Evolutionary conservation across 2,113 vertebrate genomes (phyloP), one percentile per base, ranked within the genome.

Genomic region (Ammodytes marinus): DNA sequence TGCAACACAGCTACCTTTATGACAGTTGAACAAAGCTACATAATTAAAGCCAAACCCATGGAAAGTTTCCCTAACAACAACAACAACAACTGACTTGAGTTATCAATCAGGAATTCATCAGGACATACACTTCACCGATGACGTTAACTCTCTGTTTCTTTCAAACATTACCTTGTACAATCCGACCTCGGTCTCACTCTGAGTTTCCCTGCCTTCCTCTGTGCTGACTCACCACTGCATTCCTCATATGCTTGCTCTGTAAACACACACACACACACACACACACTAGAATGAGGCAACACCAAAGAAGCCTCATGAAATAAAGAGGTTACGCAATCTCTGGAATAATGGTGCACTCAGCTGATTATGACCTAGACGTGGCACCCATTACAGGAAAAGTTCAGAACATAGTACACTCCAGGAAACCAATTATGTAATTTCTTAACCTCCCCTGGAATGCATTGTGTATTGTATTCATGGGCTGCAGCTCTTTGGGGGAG

Each of bases 191-290:
- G 53, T 40, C 79, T 78, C 57, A 6, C 19, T 8, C 49, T 81
- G 76, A 70, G 65, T 85, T 73, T 63, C 47, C 5, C 43, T 79
- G 83, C 53, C 13, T 82, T 76, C 55, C 54, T 49, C 68, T 37
- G 37, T 76, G 87, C 88, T 93, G 87, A 92, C 83, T 90, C 88
- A 90, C 54, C 45, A 73, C 76, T 79, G 71, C 77, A 80, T 86
- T 88, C 82, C 87, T 89, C 79, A 42, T 52, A 52, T 43, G 3
- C 69, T 57, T 27, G 39, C 58, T 59, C 69, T 79, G 72, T 86
- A 88, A 88, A 27, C 27, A 27, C 27, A 27, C 27, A 27, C 27
- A 27, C 27, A 27, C 27, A 27, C 27, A 87, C 71, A 92, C 73
- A 77, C 82, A 64, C 84, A 58, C 58, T 79, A 71, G 75, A 79